Conservation (phyloP, 2,888 invertebrate genomes). For the Acanthacorydalis orientalis region DNA sequence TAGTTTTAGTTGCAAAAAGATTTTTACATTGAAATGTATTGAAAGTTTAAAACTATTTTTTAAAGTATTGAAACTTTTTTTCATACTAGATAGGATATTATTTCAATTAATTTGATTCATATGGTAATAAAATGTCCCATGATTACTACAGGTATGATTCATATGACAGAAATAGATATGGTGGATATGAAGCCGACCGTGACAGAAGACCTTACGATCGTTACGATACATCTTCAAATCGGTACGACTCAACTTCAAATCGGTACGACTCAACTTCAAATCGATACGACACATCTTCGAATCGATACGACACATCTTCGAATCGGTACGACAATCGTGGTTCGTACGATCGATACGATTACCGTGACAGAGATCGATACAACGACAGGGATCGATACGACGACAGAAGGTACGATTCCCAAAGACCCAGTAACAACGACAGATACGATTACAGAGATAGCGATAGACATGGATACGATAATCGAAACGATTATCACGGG, state of each 20-base stretch:
- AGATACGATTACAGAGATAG: constrained; percentile 16
- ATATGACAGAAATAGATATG: too few species aligned
- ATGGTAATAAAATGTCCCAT: too few species aligned
- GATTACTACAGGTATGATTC: too few species aligned
- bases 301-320: background rate
- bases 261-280: background rate
- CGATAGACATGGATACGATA: constrained; percentile 30
- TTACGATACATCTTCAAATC: background rate
- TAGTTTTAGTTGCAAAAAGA: too few species aligned
- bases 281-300: background rate
- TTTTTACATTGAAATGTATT: too few species aligned
- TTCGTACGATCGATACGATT: constrained; percentile 17
- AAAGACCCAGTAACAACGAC: too few species aligned
- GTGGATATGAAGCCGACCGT: too few species aligned
- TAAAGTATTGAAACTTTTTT: too few species aligned
- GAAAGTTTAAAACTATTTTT: too few species aligned
- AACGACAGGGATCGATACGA: constrained; percentile 25
- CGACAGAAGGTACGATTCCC: constrained; percentile 9
- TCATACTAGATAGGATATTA: too few species aligned
- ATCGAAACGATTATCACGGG: constrained; percentile 18
- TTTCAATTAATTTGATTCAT: too few species aligned
- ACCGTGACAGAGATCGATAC: constrained; percentile 18
- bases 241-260: background rate
- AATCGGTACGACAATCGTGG: constrained; percentile 7
- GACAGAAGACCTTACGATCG: background rate